Conservation (phyloP, 1,140 invertebrate species). For the Phortica variegata region DNA sequence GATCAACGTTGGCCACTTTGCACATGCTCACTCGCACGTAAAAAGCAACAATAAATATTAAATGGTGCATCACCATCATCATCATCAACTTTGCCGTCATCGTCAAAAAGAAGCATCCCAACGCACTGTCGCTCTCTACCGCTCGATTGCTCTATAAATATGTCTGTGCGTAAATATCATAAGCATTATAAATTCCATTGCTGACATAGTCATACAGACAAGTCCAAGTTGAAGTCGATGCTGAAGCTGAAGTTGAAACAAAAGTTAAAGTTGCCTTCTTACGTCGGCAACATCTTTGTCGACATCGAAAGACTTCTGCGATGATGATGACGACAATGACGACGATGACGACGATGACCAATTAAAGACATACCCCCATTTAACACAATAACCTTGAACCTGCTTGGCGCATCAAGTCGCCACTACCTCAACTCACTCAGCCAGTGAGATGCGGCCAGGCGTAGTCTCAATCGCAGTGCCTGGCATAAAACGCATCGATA, state of each 20-base stretch:
- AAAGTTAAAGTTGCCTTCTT: slow-evolving; percentile 4
- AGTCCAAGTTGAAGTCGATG: slow-evolving; percentile 3
- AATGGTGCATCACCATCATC: slow-evolving; percentile 37
- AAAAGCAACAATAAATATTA: slow-evolving; percentile 40
- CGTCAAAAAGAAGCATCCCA: no score
- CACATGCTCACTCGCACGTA: no score
- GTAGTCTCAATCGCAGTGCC: no score
- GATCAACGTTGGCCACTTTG: no score
- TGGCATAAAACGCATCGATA: no score
- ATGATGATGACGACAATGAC: background rate
- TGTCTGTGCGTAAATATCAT: slow-evolving; percentile 31
- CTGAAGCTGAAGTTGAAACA: background rate
- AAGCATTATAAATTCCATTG: slow-evolving; percentile 51
- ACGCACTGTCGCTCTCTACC: no score
- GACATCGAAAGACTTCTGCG: background rate
- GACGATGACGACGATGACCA: slow-evolving; percentile 20
- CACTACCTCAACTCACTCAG: background rate
- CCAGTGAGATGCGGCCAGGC: background rate
- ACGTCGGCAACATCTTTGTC: slow-evolving; percentile 13
- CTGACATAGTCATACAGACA: slow-evolving; percentile 31
- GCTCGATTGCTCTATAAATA: background rate
- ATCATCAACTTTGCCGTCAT: background rate
- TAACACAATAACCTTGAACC: slow-evolving; percentile 56
- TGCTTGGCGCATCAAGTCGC: slow-evolving; percentile 14
- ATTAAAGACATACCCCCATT: slow-evolving; percentile 46